Evolutionary conservation across 2,888 invertebrate species (phyloP).

Genomic region (Julus scandinavius): DNA sequence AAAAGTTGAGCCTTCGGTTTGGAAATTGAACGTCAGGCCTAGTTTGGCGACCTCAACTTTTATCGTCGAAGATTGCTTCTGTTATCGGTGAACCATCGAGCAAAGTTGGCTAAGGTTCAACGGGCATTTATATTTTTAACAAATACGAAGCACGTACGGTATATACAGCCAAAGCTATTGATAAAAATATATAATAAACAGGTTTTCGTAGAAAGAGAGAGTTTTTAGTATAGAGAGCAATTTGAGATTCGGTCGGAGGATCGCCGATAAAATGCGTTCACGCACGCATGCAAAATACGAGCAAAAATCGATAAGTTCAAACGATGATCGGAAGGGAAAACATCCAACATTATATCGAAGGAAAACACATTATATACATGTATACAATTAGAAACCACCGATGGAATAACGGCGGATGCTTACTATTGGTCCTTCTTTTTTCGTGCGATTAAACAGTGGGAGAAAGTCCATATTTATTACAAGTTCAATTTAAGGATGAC

Average conservation of each 20-base stretch:
- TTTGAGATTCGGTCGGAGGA: background rate
- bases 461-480: too few relatives aligned
- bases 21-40: slow-evolving; percentile 4
- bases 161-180: background rate
- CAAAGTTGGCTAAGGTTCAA: slow-evolving; percentile 28
- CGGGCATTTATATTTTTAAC: slow-evolving; percentile 29
- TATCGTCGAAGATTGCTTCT: slow-evolving; percentile 28
- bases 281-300: background rate
- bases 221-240: background rate
- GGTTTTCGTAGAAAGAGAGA: background rate
- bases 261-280: background rate
- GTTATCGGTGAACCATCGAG: slow-evolving; percentile 26
- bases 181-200: slow-evolving; percentile 31
- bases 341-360: background rate
- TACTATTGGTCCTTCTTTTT: too few relatives aligned
- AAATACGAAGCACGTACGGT: background rate
- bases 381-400: too few relatives aligned
- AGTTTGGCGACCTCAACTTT: slow-evolving; percentile 12
- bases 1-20: background rate
- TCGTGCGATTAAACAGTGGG: too few relatives aligned
- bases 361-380: too few relatives aligned
- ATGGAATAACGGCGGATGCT: too few relatives aligned
- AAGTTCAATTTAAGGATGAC: too few relatives aligned
- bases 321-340: background rate
- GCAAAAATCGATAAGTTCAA: background rate